phyloP scores from a whole-genome alignment of 2,113 vertebrate genomes.

The Paramisgurnus dabryanus region DNA sequence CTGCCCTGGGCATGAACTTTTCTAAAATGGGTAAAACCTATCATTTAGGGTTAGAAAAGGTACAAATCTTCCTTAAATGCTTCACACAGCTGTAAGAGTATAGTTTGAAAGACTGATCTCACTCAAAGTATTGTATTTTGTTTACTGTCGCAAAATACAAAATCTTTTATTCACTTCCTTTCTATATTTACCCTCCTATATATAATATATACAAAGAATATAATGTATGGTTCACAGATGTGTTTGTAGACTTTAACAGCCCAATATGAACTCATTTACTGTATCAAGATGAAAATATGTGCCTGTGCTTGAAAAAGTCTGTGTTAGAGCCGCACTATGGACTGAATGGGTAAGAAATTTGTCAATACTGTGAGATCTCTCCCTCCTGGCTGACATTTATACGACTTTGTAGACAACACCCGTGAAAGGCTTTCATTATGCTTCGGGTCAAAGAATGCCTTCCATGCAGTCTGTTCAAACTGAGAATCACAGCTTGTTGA shows the following conservation, averaged over 20 bases:
- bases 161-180: background rate
- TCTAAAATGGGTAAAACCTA: conserved; percentile 10
- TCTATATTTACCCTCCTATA: background rate
- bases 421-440: conserved; percentile 71
- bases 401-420: conserved; percentile 65
- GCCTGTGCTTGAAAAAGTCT: conserved; percentile 2
- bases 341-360: conserved; percentile 59
- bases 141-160: background rate
- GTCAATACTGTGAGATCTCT: conserved; percentile 61
- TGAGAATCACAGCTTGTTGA: conserved; percentile 20
- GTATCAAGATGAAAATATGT: background rate
- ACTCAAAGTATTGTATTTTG: background rate
- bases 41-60: conserved; percentile 38
- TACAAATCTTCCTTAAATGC: conserved; percentile 26
- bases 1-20: conserved; percentile 13
- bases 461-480: conserved; percentile 51
- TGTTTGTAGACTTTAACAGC: no score
- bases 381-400: conserved; percentile 58
- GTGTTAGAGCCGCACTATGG: background rate
- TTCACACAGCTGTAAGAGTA: background rate
- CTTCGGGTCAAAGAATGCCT: conserved; percentile 51
- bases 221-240: no score
- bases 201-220: no score
- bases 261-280: no score
- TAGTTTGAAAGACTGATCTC: background rate